A percentile compares a stretch with the other conserved stretches of the same genome.
Conservation (phyloP, 1,140 invertebrate species). For the Araneus ventricosus region DNA sequence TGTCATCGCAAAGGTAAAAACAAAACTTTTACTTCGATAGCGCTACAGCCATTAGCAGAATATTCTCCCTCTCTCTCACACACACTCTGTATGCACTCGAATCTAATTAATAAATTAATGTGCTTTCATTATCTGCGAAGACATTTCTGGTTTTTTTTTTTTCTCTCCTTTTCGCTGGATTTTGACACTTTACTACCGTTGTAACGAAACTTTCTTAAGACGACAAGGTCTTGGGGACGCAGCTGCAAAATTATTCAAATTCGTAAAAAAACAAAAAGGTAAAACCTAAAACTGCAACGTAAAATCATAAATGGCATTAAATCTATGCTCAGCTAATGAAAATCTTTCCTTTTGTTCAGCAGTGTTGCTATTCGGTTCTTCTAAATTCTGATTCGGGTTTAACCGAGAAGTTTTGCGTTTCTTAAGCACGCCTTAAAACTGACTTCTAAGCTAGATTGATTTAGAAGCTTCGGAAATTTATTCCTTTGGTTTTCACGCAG, state of each 20-base stretch:
- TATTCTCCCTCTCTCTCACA: background rate
- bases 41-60: conserved; percentile 62
- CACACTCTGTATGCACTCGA: background rate
- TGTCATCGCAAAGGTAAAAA: conserved; percentile 53
- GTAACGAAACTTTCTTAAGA: background rate
- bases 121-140: conserved; percentile 43
- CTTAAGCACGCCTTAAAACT: no score
- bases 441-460: no score
- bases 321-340: no score
- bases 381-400: no score
- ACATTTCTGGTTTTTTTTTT: background rate
- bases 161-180: background rate
- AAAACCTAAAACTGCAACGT: no score
- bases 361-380: no score
- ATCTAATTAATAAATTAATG: conserved; percentile 73
- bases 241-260: background rate
- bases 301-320: no score
- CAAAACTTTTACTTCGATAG: conserved; percentile 55
- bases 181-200: background rate
- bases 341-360: no score
- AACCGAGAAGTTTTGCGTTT: no score
- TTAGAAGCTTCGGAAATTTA: no score
- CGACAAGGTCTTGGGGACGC: background rate
- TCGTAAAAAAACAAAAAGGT: background rate
- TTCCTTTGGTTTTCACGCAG: no score